Conservation (phyloP, 1,140 invertebrate species). For the Cydia pomonella region DNA sequence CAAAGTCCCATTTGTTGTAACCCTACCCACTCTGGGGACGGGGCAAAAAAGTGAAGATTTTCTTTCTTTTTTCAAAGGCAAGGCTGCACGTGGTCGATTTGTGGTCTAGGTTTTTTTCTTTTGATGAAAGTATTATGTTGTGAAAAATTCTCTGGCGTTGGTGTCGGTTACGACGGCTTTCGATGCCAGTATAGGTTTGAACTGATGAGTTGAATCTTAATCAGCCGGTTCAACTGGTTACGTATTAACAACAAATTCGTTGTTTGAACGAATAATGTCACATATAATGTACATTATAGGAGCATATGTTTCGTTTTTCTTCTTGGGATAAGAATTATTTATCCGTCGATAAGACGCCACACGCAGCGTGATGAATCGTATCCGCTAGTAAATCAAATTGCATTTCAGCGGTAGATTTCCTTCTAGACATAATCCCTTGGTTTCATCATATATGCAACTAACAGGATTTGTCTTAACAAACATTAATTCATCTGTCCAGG, state of each 20-base stretch:
- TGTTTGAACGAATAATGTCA: not conserved
- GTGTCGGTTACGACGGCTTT: slow-evolving; percentile 65
- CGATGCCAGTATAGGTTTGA: slow-evolving; percentile 9
- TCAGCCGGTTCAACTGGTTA: slow-evolving; percentile 10
- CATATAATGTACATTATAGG: not conserved
- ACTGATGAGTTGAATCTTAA: slow-evolving; percentile 27
- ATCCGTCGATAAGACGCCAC: slow-evolving; percentile 4
- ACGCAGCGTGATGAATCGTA: not conserved
- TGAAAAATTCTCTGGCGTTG: slow-evolving; percentile 66
- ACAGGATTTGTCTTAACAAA: not conserved
- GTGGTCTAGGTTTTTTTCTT: slow-evolving; percentile 72
- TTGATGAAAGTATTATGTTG: slow-evolving; percentile 72
- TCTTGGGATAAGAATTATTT: slow-evolving; percentile 29
- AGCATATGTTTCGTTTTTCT: slow-evolving; percentile 19
- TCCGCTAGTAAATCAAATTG: not conserved
- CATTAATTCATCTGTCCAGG: too few species aligned
- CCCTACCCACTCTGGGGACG: slow-evolving; percentile 60
- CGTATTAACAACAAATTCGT: not conserved
- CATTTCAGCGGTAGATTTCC: not conserved
- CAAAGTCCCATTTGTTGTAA: slow-evolving; percentile 73
- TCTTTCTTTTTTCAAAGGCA: slow-evolving; percentile 63
- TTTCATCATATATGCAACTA: not conserved
- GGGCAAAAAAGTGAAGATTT: slow-evolving; percentile 65
- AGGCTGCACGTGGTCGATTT: slow-evolving; percentile 75
- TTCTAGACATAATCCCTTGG: not conserved